phyloP scores from a whole-genome alignment of 2,888 invertebrate genomes.

The Acholoe squamosa region DNA sequence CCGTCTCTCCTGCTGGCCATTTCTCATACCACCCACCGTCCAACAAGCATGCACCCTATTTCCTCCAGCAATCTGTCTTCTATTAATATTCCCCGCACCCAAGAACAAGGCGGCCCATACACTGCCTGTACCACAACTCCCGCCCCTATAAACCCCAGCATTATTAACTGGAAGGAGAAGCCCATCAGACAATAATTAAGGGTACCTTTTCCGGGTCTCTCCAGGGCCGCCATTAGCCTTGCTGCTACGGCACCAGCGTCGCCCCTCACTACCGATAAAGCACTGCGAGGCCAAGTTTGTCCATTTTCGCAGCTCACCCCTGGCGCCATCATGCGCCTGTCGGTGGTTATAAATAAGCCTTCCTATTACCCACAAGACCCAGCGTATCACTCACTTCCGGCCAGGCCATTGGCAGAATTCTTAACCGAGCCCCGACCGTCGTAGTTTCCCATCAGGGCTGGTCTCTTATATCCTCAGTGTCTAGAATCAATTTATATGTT shows the following conservation, averaged over 20 bases:
- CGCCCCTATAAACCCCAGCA: neutral
- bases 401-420: slow-evolving; percentile 1
- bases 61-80: neutral
- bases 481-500: slow-evolving; percentile 54
- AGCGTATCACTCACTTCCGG: slow-evolving; percentile 42
- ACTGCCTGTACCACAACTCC: neutral
- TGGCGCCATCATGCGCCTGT: slow-evolving; percentile 3
- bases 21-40: neutral
- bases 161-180: slow-evolving; percentile 5
- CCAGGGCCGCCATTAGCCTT: neutral
- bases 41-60: neutral
- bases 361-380: slow-evolving; percentile 57
- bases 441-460: slow-evolving; percentile 8
- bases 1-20: neutral
- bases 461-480: slow-evolving; percentile 20
- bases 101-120: neutral
- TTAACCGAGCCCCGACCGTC: slow-evolving; percentile 15
- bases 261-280: neutral
- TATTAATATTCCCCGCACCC: neutral
- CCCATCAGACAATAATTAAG: slow-evolving; percentile 33
- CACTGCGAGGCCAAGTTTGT: slow-evolving; percentile 39
- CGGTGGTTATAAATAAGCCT: slow-evolving; percentile 35
- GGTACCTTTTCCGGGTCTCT: slow-evolving; percentile 10
- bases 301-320: slow-evolving; percentile 28
- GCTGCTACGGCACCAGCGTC: neutral